A percentile compares a stretch with the other conserved stretches of the same genome.
These are phyloP conservation scores for Drosophila anomalipes DNA, from an alignment of 2,888 invertebrate species.

Conservation along the genomic window DNA sequence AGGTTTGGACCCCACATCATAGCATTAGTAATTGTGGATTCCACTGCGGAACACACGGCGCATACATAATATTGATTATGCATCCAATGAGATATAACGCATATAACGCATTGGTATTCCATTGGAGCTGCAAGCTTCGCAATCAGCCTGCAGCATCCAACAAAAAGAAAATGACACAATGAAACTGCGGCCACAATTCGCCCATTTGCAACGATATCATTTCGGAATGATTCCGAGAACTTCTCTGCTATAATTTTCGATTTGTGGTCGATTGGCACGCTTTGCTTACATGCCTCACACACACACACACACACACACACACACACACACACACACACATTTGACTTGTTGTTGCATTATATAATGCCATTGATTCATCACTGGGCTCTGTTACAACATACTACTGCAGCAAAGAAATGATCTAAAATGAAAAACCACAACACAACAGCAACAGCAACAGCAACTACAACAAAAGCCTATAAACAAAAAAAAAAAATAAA, in stretches of 20 bases:
- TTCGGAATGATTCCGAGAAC: constrained; percentile 22
- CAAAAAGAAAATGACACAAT: constrained; percentile 1
- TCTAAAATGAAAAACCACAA: constrained; percentile 55
- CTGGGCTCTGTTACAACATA: constrained; percentile 48
- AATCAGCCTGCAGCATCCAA: constrained; percentile 4
- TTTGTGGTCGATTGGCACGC: neutral
- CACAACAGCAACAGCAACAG: neutral
- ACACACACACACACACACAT: constrained; percentile 7
- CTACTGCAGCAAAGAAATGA: constrained; percentile 45
- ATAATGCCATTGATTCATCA: constrained; percentile 48
- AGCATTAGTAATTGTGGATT: constrained; percentile 27
- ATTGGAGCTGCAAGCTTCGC: neutral
- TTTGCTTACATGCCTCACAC: constrained; percentile 12
- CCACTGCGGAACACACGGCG: constrained; percentile 24
- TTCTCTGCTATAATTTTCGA: constrained; percentile 8
- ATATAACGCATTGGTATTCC: constrained; percentile 26
- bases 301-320: constrained; percentile 8
- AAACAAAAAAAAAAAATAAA: neutral
- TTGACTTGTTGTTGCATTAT: constrained; percentile 27
- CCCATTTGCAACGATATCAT: neutral
- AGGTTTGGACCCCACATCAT: constrained; percentile 30
- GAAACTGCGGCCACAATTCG: neutral
- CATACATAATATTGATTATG: constrained; percentile 40
- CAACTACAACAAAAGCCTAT: constrained; percentile 13
- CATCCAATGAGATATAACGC: constrained; percentile 40